A percentile compares a stretch with the other conserved stretches of the same genome.
Evolutionary conservation across 2,113 vertebrate species (phyloP).

Genomic region (Rhabdomys dilectus): DNA sequence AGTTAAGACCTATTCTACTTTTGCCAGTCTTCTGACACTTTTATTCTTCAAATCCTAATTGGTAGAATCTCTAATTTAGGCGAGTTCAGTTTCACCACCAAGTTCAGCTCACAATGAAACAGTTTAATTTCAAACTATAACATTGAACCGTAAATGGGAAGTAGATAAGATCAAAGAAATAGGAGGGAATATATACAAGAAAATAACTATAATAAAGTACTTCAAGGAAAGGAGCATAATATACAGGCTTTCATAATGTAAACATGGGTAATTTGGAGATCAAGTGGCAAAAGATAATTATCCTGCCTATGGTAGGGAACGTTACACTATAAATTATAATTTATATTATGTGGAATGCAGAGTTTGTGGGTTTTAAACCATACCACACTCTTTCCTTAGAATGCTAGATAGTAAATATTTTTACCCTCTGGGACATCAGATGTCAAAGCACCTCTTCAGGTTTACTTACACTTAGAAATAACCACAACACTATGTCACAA

Average conservation of each 20-base stretch:
- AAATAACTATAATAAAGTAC: background rate
- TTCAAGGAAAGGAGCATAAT: background rate
- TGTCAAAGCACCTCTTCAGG: background rate
- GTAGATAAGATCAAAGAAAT: background rate
- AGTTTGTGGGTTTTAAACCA: background rate
- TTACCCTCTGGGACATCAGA: background rate
- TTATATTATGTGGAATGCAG: background rate
- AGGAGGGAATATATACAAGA: background rate
- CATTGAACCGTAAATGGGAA: background rate
- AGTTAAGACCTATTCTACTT: accelerated
- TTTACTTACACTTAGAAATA: background rate
- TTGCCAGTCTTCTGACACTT: background rate
- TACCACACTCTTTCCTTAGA: background rate
- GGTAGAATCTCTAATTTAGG: background rate
- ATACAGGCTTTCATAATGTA: background rate
- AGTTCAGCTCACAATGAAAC: background rate
- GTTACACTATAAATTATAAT: background rate
- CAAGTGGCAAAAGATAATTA: background rate
- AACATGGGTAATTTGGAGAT: background rate
- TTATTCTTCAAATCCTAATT: background rate
- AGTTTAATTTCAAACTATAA: background rate
- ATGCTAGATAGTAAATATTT: background rate
- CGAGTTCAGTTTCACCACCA: background rate
- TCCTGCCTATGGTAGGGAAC: background rate
- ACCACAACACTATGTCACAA: background rate